Conservation (phyloP, 2,113 vertebrate genomes). For the Cepphus grylle region DNA sequence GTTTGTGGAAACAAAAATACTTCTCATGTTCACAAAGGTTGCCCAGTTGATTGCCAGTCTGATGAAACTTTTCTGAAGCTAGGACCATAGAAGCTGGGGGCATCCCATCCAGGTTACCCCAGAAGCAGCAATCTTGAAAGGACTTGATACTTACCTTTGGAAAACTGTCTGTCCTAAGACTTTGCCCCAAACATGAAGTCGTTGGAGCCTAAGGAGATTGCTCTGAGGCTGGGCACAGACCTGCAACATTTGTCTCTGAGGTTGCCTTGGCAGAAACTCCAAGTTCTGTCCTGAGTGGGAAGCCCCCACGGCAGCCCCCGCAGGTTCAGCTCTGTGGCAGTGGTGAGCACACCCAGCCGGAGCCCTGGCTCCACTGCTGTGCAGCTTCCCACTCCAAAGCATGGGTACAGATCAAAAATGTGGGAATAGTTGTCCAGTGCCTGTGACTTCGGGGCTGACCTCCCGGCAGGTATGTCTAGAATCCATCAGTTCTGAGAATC, state of each 20-base stretch:
- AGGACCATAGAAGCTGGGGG: not conserved
- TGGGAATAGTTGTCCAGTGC: not conserved
- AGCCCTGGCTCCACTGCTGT: not conserved
- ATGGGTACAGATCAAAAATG: not conserved
- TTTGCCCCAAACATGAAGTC: not conserved
- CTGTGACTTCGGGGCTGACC: not conserved
- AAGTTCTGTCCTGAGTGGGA: not conserved
- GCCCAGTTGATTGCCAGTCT: not conserved
- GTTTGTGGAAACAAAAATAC: not conserved
- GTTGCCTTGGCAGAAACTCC: not conserved
- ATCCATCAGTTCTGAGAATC: not conserved
- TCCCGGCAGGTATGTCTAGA: not conserved
- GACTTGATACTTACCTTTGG: not conserved
- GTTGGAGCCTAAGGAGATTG: not conserved
- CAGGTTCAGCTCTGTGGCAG: not conserved
- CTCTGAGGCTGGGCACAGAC: not conserved
- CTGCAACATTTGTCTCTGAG: not conserved
- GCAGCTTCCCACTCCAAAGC: not conserved
- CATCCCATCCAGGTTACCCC: not conserved
- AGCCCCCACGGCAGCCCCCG: fast-evolving
- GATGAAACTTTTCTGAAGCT: not conserved
- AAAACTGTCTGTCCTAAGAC: not conserved
- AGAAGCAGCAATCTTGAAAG: not conserved
- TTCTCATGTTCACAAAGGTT: not conserved
- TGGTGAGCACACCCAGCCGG: fast-evolving